Base-by-base conservation (phyloP, 2,113 vertebrate genomes). In the Gambusia affinis region DNA sequence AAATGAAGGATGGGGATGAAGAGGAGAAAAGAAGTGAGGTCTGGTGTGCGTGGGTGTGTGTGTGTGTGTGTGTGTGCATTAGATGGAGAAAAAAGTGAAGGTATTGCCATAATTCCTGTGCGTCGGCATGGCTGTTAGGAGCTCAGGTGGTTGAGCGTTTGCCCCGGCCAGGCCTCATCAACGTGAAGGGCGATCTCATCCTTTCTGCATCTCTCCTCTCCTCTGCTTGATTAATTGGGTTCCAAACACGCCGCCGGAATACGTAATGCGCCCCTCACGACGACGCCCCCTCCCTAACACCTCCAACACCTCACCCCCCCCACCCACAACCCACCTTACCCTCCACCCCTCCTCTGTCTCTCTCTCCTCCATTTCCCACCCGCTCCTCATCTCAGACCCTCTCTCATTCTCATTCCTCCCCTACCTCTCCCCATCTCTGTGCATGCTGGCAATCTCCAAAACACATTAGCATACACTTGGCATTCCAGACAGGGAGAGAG, bases 171-270 rank as follows among this genome's bases (percentile, higher is more conserved):
- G 95, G 97, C 96, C 97, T 97, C 97, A 98, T 99, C 97, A 98
- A 97, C 95, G 96, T 97, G 97, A 98, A 99, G 97, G 97, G 96
- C 96, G 95, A 98, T 97, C 96, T 96, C 97, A 97, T 98, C 96
- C 95, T 96, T 96, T 97, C 95, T 96, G 96, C 96, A 96, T 96
- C 96, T 96, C 95, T 95, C 94, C 96, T 97, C 95, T 94, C 96
- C 95, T 92, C 94, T 90, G 95, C 96, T 97, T 97, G 96, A 98
- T 98, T 99, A 99, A 99, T 98, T 99, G 97, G 97, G 97, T 97
- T 96, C 93, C 94, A 91, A 95, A 95, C 92, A 97, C 91, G 96
- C 95, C 84, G 77, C 81, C 85, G 87, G 97, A 97, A 98, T 99
- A 95, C 95, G 93, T 97, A 97, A 98, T 98, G 95, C 87, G 44